Base-by-base conservation (phyloP, 2,888 invertebrate species). In the Drosophila nr. fundita region DNA sequence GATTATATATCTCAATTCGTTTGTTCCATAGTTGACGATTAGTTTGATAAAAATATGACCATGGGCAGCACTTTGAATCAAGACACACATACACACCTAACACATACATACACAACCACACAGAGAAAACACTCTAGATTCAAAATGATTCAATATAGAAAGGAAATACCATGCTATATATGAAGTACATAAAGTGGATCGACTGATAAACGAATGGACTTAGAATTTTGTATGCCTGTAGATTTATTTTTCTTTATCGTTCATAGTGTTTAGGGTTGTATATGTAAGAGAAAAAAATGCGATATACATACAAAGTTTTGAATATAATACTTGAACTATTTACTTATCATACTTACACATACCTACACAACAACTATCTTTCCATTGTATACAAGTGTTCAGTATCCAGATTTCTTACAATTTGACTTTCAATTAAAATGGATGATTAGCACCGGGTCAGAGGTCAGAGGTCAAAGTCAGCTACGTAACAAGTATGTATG, bases 11-110 rank as follows among this genome's bases (percentile, higher is more conserved):
- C 92, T 83, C 92, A 92, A 89, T 92, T 89, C 74, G 92, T 92
- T 87, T 92, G 92, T 89, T 92, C 92, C 84, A 92, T 92, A 88
- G 92, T 92, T 87, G 92, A 92, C 90, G 92, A 92, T 78, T 91
- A 91, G 79, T 82, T 52, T 68, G 48, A 74, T 62, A 63, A 61
- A 61, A 45, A 24, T 45, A 24, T 45, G 59, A 59, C 67, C 61
- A 63, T 76, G 50, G 63, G 55, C 62, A 62, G 73, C 71, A 67
- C 71, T 77, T 76, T 82, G 79, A 78, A 78, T 76, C 67, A 78
- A 73, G 58, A 78, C 69, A 36, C 59, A 62, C 60, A 68, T 38
- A 62, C 58, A 68, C 32, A 67, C 48, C 58, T 49, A 55, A 50
- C 38, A 63, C 63, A 55, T 18, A 42, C 30, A 32, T 18, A 40